Evolutionary conservation across 2,888 invertebrate genomes (phyloP).

Genomic region (Agrypnus murinus): DNA sequence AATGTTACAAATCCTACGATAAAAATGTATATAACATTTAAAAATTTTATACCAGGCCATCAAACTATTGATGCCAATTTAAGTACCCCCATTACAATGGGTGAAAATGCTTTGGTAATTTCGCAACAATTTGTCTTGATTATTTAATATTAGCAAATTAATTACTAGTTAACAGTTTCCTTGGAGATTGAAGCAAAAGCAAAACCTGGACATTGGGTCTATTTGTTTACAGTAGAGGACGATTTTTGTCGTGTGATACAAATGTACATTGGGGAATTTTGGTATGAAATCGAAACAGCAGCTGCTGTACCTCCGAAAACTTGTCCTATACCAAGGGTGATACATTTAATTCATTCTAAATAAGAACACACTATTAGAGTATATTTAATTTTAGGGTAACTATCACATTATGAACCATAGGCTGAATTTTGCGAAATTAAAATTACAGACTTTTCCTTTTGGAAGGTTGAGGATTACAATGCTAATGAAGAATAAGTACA

Average conservation of each 20-base stretch:
- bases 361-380: background rate
- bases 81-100: background rate
- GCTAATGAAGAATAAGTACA: background rate
- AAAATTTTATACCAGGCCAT: slow-evolving; percentile 2
- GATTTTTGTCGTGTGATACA: slow-evolving; percentile 4
- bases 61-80: slow-evolving; percentile 16
- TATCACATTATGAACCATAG: slow-evolving; percentile 8
- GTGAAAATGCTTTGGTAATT: background rate
- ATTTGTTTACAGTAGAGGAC: slow-evolving; percentile 1
- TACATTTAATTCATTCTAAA: background rate
- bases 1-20: background rate
- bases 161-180: background rate
- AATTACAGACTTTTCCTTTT: slow-evolving; percentile 32
- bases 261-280: slow-evolving; percentile 4
- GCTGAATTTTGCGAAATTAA: slow-evolving; percentile 8
- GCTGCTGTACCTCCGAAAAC: background rate
- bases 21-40: background rate
- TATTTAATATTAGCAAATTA: background rate
- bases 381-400: slow-evolving; percentile 1
- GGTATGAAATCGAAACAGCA: slow-evolving; percentile 1
- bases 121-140: background rate
- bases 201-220: background rate
- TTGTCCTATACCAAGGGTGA: slow-evolving; percentile 11
- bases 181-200: slow-evolving; percentile 26
- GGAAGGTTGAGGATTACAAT: slow-evolving; percentile 28